Percentiles rank a stretch among this genome's conserved stretches.
Conservation (phyloP, 2,797 vertebrate species). For the Triplophysa yarkandensis region DNA sequence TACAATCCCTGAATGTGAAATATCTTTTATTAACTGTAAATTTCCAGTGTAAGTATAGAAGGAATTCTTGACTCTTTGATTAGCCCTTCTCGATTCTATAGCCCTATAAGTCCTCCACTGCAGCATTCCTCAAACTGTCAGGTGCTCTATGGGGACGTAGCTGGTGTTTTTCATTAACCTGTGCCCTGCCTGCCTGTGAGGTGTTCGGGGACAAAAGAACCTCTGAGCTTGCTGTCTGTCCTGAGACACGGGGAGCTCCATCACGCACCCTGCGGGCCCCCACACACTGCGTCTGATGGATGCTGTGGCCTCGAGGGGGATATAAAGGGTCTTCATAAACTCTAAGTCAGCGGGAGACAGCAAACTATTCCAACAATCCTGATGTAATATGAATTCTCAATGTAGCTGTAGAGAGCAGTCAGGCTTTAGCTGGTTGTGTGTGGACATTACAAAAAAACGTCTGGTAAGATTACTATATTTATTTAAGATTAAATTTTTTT, state of each 20-base stretch:
- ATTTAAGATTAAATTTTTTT: no score
- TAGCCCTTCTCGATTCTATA: constrained; percentile 15
- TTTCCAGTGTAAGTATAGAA: constrained; percentile 1
- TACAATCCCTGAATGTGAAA: not conserved
- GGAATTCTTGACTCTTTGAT: constrained; percentile 21
- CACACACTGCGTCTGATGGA: constrained; percentile 51
- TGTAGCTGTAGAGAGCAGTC: not conserved
- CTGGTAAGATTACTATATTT: not conserved
- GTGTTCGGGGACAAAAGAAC: constrained; percentile 38
- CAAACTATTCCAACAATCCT: constrained; percentile 6
- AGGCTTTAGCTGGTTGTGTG: not conserved
- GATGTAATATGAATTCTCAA: constrained; percentile 15
- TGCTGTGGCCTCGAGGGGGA: constrained; percentile 58
- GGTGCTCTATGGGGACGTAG: constrained; percentile 56
- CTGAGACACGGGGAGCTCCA: constrained; percentile 36
- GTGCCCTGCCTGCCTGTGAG: constrained; percentile 63
- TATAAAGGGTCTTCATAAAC: constrained; percentile 58
- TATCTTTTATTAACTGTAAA: not conserved
- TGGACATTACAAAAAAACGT: not conserved
- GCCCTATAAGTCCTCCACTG: not conserved
- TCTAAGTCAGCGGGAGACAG: constrained; percentile 30
- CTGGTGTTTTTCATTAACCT: constrained; percentile 76
- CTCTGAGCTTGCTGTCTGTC: constrained; percentile 52
- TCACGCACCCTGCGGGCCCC: constrained; percentile 22
- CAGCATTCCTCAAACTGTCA: constrained; percentile 25